Conservation (phyloP, 2,888 invertebrate species). For the Alcis repandata region DNA sequence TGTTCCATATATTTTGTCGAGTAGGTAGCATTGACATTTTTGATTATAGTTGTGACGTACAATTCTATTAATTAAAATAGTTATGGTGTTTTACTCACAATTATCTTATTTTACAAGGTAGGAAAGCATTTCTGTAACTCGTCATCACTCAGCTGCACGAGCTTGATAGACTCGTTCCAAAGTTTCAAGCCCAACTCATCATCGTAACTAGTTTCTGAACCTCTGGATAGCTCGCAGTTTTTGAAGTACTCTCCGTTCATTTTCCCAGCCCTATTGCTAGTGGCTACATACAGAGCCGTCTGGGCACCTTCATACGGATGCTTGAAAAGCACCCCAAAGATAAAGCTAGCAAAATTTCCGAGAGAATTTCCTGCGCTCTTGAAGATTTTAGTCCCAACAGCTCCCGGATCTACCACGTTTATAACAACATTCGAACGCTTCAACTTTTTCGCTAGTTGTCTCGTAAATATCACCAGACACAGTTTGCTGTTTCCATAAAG, state of each 20-base stretch:
- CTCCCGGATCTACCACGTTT: slow-evolving; percentile 94
- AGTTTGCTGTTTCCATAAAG: slow-evolving; percentile 89
- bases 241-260: slow-evolving; percentile 92
- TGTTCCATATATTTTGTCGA: no score
- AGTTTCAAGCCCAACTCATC: slow-evolving; percentile 89
- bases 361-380: slow-evolving; percentile 77
- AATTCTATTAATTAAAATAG: no score
- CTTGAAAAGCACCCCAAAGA: slow-evolving; percentile 90
- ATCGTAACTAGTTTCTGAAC: slow-evolving; percentile 87
- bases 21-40: no score
- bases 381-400: slow-evolving; percentile 93
- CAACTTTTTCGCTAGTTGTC: slow-evolving; percentile 90
- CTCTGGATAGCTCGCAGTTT: slow-evolving; percentile 89
- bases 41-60: no score
- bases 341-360: slow-evolving; percentile 83
- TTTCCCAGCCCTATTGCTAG: slow-evolving; percentile 89
- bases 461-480: slow-evolving; percentile 90
- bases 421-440: slow-evolving; percentile 89
- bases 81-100: slow-evolving; percentile 5
- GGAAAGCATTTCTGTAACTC: slow-evolving; percentile 88
- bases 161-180: slow-evolving; percentile 92
- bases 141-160: slow-evolving; percentile 88
- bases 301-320: slow-evolving; percentile 93
- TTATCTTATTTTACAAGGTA: slow-evolving; percentile 24
- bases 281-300: slow-evolving; percentile 90